These are phyloP conservation scores for Hydropsyche betteni DNA, from an alignment of 2,888 invertebrate species.

Conservation along the genomic window DNA sequence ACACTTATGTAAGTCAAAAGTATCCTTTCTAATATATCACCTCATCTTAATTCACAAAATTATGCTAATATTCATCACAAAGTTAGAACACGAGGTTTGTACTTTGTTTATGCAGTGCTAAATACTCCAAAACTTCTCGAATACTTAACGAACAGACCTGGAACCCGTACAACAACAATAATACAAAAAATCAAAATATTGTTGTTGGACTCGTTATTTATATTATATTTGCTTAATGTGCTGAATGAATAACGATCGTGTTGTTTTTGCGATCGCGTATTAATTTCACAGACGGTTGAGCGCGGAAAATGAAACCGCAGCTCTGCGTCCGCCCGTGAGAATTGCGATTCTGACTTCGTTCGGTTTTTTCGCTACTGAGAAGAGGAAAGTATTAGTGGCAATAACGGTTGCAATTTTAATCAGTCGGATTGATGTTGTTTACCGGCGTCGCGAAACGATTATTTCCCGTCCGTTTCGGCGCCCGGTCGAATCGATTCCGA, in stretches of 20 bases:
- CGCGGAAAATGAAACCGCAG: conserved; percentile 25
- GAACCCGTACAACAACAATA: not conserved
- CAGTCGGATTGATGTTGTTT: conserved; percentile 31
- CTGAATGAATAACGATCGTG: conserved; percentile 25
- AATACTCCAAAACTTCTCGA: too few species aligned
- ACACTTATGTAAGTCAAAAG: too few species aligned
- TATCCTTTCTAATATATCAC: too few species aligned
- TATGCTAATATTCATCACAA: conserved; percentile 16
- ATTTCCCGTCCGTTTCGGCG: conserved; percentile 12
- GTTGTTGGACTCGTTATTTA: not conserved
- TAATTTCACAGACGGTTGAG: conserved; percentile 39
- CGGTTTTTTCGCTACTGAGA: not conserved
- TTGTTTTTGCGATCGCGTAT: conserved; percentile 35
- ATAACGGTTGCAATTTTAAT: conserved; percentile 15
- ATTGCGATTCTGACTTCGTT: too few species aligned
- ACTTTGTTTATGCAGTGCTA: conserved; percentile 1
- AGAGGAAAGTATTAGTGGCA: too few species aligned
- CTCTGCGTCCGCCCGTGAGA: too few species aligned
- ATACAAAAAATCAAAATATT: not conserved
- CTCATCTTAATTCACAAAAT: not conserved
- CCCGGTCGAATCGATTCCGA: conserved; percentile 1
- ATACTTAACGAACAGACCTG: too few species aligned
- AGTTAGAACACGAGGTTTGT: not conserved
- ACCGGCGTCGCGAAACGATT: conserved; percentile 25
- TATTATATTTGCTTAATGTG: not conserved